phyloP scores from a whole-genome alignment of 2,113 vertebrate genomes.

The Speoplatyrhinus poulsoni region DNA sequence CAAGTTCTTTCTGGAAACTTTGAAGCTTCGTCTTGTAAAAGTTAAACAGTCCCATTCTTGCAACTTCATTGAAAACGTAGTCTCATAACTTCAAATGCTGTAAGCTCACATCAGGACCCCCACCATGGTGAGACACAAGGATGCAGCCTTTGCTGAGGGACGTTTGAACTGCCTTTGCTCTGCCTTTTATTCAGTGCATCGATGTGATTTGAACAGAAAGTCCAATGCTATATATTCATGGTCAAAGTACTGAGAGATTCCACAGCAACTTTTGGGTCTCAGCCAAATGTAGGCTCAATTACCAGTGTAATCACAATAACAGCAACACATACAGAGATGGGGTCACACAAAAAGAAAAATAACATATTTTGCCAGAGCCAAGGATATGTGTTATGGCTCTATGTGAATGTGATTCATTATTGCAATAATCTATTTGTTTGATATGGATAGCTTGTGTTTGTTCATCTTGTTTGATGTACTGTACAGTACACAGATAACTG shows the following conservation, averaged over 20 bases:
- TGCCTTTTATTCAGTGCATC: constrained; percentile 29
- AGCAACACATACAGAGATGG: constrained; percentile 24
- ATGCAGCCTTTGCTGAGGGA: constrained; percentile 32
- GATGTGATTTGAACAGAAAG: constrained; percentile 47
- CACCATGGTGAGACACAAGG: constrained; percentile 18
- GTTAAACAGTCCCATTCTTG: background rate
- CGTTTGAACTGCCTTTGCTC: constrained; percentile 22
- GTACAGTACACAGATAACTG: no score
- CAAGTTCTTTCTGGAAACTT: constrained; percentile 28
- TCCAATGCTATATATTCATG: constrained; percentile 50
- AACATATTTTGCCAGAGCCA: no score
- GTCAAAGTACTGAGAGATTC: constrained; percentile 42
- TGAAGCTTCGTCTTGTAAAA: constrained; percentile 26
- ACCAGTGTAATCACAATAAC: constrained; percentile 65
- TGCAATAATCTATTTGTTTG: no score
- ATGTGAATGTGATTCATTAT: no score
- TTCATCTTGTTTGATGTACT: no score
- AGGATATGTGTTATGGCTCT: no score
- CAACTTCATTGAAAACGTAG: background rate
- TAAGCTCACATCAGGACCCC: constrained; percentile 30
- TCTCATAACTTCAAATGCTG: background rate
- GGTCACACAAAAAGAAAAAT: constrained; percentile 14
- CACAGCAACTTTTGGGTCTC: constrained; percentile 34
- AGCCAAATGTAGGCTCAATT: constrained; percentile 66
- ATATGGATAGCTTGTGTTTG: no score